phyloP scores from a whole-genome alignment of 2,888 invertebrate genomes.

The Cheilosia vernalis region DNA sequence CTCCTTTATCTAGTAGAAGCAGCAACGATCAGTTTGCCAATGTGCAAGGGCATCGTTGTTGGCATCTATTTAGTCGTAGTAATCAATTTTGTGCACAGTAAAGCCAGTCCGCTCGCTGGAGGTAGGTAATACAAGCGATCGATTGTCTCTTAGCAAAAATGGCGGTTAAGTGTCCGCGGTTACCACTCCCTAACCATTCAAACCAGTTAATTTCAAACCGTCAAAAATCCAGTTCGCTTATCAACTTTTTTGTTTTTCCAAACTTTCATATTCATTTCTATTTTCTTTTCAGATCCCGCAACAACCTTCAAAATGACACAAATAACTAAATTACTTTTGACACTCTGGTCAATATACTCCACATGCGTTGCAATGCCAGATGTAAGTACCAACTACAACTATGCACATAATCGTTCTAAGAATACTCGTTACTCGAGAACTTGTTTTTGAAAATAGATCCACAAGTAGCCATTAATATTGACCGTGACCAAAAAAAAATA shows the following conservation, averaged over 20 bases:
- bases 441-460: conserved; percentile 33
- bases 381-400: conserved; percentile 79
- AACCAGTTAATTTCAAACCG: too few species aligned
- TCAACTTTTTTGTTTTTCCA: conserved; percentile 44
- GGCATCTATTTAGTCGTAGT: too few species aligned
- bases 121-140: too few species aligned
- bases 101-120: too few species aligned
- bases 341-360: conserved; percentile 81
- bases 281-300: conserved; percentile 77
- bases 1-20: too few species aligned
- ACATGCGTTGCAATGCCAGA: conserved; percentile 83
- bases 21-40: too few species aligned
- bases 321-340: conserved; percentile 79
- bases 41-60: too few species aligned
- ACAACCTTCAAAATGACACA: conserved; percentile 81
- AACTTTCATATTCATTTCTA: conserved; percentile 10
- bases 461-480: conserved; percentile 44
- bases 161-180: too few species aligned
- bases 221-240: conserved; percentile 21
- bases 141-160: too few species aligned
- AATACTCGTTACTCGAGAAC: conserved; percentile 51
- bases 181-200: too few species aligned
- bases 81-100: too few species aligned
- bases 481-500: conserved; percentile 61
- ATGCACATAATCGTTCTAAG: conserved; percentile 6